These are phyloP conservation scores for Psephotus haematonotus DNA, from an alignment of 2,113 vertebrate species.

Conservation along the genomic window DNA sequence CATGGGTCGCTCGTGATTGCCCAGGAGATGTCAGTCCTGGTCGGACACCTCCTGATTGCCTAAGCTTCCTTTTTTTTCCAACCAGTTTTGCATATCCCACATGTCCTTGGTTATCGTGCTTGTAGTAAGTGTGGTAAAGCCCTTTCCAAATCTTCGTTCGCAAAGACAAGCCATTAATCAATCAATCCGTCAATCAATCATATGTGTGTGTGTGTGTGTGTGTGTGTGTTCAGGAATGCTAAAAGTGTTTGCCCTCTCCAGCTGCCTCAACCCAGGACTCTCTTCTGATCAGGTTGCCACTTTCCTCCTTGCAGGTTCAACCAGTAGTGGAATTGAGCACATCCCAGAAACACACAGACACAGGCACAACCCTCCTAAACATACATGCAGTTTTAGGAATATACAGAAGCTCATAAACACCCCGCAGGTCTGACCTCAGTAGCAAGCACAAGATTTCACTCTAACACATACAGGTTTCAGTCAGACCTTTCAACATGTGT, in stretches of 20 bases:
- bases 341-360: not conserved
- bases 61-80: too few species aligned
- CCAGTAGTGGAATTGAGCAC: not conserved
- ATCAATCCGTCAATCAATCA: too few species aligned
- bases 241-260: not conserved
- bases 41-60: too few species aligned
- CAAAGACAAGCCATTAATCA: too few species aligned
- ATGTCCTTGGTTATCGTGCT: too few species aligned
- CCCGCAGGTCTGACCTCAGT: not conserved
- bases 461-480: fast-evolving
- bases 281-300: not conserved
- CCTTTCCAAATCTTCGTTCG: too few species aligned
- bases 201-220: too few species aligned
- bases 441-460: not conserved
- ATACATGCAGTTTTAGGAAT: not conserved
- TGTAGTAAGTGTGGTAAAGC: too few species aligned
- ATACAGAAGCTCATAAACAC: not conserved
- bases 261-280: not conserved
- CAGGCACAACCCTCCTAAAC: not conserved
- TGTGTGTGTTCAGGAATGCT: not conserved
- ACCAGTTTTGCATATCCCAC: too few species aligned
- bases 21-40: too few species aligned
- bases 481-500: not conserved
- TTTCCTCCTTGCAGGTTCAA: not conserved
- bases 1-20: too few species aligned